Evolutionary conservation across 2,888 invertebrate genomes (phyloP), one percentile per base, ranked within the genome.

Genomic region (Cephonodes hylas): DNA sequence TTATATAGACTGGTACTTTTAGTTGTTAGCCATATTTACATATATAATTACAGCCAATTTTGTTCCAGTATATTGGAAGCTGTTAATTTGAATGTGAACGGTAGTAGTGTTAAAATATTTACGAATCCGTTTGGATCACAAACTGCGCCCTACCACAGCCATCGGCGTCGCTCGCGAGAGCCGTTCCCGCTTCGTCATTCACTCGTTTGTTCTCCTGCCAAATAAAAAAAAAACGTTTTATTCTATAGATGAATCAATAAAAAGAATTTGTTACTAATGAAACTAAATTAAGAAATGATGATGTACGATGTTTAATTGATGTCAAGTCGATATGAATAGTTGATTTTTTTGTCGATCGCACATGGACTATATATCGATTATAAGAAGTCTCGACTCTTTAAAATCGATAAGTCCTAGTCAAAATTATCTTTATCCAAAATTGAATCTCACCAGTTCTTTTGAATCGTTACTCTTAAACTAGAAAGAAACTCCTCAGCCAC

Each of bases 191-290:
- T 80, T 71, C 78, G 88, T 91, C 91, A 91, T 88, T 91, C 90
- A 65, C 73, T 86, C 34, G 86, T 67, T 64, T 89, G 89, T 69
- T 91, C 91, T 46, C 89, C 91, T 91, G 75, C 2, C 70, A 64
- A 60, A 1, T n/a, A n/a, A 53, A 7, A 6, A 22, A 3, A 13
- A 34, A 56, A 10, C 3, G 34, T 34, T 34, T 3, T 13, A 13
- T 34, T 13, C 1, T 2, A 34, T 13, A 13, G 0, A 34, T 6
- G 13, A 34, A 1, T 34, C 34, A 0, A 38, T 38, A 45, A 5
- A 3, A 3, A 44, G n/a, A n/a, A n/a, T n/a, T n/a, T 3, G 15
- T 18, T 7, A 44, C n/a, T n/a, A 44, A n/a, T n/a, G 15, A n/a
- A 1, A 18, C 44, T n/a, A n/a, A n/a, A n/a, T n/a, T n/a, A n/a